Conservation (phyloP, 2,888 invertebrate species). For the Halictus ligatus region DNA sequence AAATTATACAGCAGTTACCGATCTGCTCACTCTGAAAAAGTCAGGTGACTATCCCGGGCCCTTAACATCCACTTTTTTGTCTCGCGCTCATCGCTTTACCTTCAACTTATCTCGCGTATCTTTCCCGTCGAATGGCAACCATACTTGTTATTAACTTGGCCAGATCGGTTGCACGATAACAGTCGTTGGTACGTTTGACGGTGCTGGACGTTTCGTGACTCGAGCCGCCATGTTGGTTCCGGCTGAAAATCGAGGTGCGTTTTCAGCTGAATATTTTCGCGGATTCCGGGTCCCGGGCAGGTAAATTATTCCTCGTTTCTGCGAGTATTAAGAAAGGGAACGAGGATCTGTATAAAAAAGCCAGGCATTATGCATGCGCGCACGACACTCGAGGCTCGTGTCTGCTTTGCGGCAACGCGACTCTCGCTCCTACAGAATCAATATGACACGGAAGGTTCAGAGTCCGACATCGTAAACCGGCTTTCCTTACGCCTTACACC, state of each 20-base stretch:
- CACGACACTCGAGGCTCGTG: background rate
- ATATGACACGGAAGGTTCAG: slow-evolving; percentile 50
- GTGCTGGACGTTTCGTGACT: background rate
- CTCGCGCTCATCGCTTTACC: background rate
- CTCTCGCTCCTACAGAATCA: slow-evolving; percentile 12
- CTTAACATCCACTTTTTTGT: background rate
- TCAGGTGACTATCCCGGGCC: too few relatives aligned
- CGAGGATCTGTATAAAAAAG: background rate
- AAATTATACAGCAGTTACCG: too few relatives aligned
- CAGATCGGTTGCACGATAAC: background rate
- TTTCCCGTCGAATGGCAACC: background rate
- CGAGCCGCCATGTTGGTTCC: background rate
- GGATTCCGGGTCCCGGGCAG: background rate
- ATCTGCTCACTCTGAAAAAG: too few relatives aligned
- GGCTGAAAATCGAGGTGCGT: background rate
- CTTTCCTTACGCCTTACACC: slow-evolving; percentile 51
- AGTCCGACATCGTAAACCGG: slow-evolving; percentile 67
- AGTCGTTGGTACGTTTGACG: background rate
- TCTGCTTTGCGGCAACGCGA: background rate
- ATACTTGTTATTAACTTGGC: background rate
- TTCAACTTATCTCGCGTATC: background rate
- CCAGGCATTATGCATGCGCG: background rate
- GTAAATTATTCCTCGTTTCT: background rate
- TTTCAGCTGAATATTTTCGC: background rate
- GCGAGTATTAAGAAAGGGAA: background rate